Percentiles rank a stretch among this genome's conserved stretches.
phyloP scores from a whole-genome alignment of 2,113 vertebrate species.

The Oxygymnocypris stewartii region DNA sequence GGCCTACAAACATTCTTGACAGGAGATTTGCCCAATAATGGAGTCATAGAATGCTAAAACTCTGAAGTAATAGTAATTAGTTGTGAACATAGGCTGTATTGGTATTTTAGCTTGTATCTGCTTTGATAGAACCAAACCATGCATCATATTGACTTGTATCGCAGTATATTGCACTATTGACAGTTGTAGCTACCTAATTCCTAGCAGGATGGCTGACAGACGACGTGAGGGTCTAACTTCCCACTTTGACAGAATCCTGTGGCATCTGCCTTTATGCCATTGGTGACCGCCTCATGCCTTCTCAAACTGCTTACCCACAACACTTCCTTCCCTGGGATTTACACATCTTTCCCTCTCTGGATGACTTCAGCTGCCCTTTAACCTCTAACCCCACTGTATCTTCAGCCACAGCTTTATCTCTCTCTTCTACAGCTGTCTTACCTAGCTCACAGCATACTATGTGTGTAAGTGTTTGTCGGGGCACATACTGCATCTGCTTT shows the following conservation, averaged over 20 bases:
- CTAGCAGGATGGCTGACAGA: constrained; percentile 60
- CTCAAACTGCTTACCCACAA: constrained; percentile 43
- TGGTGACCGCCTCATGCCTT: constrained; percentile 47
- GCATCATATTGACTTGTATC: constrained; percentile 47
- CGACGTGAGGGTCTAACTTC: constrained; percentile 61
- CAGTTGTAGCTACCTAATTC: constrained; percentile 63
- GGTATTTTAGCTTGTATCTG: background rate
- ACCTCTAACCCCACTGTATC: constrained; percentile 29
- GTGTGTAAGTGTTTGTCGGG: constrained; percentile 14
- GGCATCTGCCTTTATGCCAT: constrained; percentile 56
- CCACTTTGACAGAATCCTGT: constrained; percentile 13
- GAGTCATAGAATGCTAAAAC: background rate
- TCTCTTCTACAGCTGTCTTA: constrained; percentile 2
- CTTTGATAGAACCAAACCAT: background rate
- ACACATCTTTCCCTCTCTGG: constrained; percentile 10
- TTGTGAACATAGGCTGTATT: background rate
- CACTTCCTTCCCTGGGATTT: constrained; percentile 2
- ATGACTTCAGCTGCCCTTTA: constrained; percentile 30
- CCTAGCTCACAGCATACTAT: constrained; percentile 40
- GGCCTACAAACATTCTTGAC: background rate
- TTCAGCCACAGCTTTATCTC: constrained; percentile 33
- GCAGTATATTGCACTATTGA: constrained; percentile 57
- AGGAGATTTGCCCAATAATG: background rate
- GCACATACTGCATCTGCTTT: constrained; percentile 27
- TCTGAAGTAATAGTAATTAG: constrained; percentile 8